Evolutionary conservation across 2,113 vertebrate species (phyloP), one percentile per base, ranked within the genome.

Genomic region (Calonectris borealis): DNA sequence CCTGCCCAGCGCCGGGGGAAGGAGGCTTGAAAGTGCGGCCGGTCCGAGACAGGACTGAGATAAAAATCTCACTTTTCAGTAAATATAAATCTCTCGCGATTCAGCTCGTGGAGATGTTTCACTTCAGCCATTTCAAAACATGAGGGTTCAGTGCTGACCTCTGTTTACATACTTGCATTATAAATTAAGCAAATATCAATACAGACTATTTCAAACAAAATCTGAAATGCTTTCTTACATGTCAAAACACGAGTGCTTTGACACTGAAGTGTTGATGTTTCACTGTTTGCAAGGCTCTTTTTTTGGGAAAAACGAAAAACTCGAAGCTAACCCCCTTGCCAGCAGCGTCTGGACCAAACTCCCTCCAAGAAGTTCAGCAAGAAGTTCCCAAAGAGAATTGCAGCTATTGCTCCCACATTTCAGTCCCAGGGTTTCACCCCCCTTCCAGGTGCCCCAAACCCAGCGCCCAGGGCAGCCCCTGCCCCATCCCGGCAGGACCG

Each of bases 1-100:
- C 44, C 14, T 22, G 65, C 51, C 44, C 29, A 1, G 25, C 4
- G 0, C 16, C 0, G 1, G 17, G 32, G 11, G 12, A n/a, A 42
- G 44, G 62, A 49, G 24, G 11, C 19, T 75, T 7, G 64, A 48
- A 60, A 36, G 4, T 5, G 14, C 2, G 0, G 42, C 36, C 1
- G 1, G 10, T 19, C 19, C 0, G 0, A 48, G 29, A 15, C 22
- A 13, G 77, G 48, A 15, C 26, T 6, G 51, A 17, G 40, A 42
- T 17, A 7, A 38, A 21, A 60, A 38, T 11, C 20, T 38, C 54
- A 7, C 29, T 83, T 61, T 38, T 22, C 21, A 5, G 42, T 11
- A 18, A 36, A 25, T 14, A 2, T 3, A 38, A 20, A 20, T 7
- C 20, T n/a, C 8, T 6, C 2, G n/a, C 0, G 26, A 26, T 16